A percentile compares a stretch with the other conserved stretches of the same genome.
phyloP scores from a whole-genome alignment of 2,888 invertebrate species.

The Dendrolimus pini region DNA sequence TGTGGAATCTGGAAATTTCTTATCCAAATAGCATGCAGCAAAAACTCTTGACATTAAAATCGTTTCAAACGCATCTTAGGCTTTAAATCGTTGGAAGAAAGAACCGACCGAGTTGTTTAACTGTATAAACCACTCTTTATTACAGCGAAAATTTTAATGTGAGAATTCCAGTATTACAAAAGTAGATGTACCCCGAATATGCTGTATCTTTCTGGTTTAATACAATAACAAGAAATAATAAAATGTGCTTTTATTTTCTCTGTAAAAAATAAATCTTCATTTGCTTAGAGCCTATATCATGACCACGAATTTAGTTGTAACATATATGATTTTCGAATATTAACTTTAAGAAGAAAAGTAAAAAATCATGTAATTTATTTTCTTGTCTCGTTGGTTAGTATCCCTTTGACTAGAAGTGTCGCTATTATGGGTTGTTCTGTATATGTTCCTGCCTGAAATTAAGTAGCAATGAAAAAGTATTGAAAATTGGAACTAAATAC shows the following conservation, averaged over 20 bases:
- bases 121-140: neutral
- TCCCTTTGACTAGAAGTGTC: too few species aligned
- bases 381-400: too few species aligned
- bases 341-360: too few species aligned
- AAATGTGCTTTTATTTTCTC: neutral
- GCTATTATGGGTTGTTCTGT: too few species aligned
- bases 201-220: neutral
- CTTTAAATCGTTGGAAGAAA: neutral
- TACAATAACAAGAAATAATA: neutral
- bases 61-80: constrained; percentile 1
- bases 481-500: too few species aligned
- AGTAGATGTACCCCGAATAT: neutral
- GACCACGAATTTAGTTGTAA: too few species aligned
- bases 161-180: neutral
- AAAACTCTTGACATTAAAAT: constrained; percentile 3
- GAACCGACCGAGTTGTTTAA: neutral
- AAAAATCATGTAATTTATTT: too few species aligned
- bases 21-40: neutral
- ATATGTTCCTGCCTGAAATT: too few species aligned
- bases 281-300: too few species aligned
- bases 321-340: too few species aligned
- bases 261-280: too few species aligned
- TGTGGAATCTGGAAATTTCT: neutral
- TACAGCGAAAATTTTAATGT: neutral
- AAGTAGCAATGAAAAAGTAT: too few species aligned